Conservation (phyloP, 1,140 invertebrate species). For the Dufourea novaeangliae region DNA sequence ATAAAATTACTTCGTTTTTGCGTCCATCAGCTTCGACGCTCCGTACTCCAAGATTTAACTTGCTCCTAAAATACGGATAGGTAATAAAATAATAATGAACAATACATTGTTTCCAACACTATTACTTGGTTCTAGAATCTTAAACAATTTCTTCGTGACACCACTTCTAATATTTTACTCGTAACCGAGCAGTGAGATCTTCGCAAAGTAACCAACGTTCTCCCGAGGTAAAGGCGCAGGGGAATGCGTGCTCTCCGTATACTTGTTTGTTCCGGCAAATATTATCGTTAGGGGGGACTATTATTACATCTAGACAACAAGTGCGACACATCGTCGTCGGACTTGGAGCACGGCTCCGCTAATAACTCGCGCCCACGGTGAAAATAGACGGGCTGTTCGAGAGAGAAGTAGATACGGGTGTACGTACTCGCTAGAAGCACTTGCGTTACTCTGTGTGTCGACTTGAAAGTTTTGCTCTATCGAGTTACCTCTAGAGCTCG, state of each 20-base stretch:
- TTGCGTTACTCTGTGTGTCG: not conserved
- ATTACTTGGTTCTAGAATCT: too few relatives aligned
- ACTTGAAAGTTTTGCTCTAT: too few relatives aligned
- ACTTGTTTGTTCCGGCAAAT: slow-evolving; percentile 55
- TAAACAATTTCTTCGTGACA: too few relatives aligned
- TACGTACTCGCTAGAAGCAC: slow-evolving; percentile 48
- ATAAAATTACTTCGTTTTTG: too few relatives aligned
- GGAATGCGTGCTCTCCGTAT: slow-evolving; percentile 6
- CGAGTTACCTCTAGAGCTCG: too few relatives aligned
- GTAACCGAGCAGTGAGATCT: not conserved
- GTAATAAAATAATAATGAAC: too few relatives aligned
- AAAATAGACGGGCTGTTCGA: slow-evolving; percentile 71
- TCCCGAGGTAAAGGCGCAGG: not conserved
- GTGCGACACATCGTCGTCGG: slow-evolving; percentile 61
- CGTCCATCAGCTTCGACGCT: too few relatives aligned
- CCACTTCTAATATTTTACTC: not conserved
- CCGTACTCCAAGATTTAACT: too few relatives aligned
- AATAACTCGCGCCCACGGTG: slow-evolving; percentile 73
- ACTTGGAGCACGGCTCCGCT: slow-evolving; percentile 64
- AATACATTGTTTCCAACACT: too few relatives aligned
- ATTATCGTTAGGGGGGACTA: slow-evolving; percentile 71
- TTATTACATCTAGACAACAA: slow-evolving; percentile 76
- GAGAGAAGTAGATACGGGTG: slow-evolving; percentile 49
- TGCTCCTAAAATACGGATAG: too few relatives aligned
- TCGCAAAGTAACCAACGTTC: not conserved